Conservation (phyloP, 2,888 invertebrate species). For the Blastobasis lacticolella region DNA sequence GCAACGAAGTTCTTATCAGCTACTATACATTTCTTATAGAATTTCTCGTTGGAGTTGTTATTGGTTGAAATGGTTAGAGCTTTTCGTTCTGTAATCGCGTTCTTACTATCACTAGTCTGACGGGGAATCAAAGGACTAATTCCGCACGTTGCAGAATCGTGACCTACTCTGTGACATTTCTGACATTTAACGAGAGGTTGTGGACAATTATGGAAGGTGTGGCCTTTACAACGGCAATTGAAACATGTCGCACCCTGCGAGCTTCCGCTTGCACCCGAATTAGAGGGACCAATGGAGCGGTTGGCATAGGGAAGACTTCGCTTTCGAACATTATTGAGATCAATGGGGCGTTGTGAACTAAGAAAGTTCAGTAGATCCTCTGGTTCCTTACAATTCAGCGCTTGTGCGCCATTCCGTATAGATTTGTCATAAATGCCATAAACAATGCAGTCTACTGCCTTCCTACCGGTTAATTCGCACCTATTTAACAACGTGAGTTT, state of each 20-base stretch:
- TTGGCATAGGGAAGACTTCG: neutral
- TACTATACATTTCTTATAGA: slow-evolving; percentile 5
- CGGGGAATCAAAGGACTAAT: neutral
- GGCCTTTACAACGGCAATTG: slow-evolving; percentile 8
- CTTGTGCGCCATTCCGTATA: slow-evolving; percentile 12
- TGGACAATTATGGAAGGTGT: slow-evolving; percentile 5
- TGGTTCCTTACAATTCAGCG: slow-evolving; percentile 13
- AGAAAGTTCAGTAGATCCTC: slow-evolving; percentile 14
- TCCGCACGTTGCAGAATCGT: slow-evolving; percentile 3
- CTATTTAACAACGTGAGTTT: slow-evolving; percentile 12
- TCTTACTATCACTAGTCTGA: neutral
- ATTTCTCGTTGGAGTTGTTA: slow-evolving; percentile 9
- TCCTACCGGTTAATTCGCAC: slow-evolving; percentile 13
- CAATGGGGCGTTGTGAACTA: slow-evolving; percentile 2
- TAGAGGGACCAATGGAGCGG: neutral
- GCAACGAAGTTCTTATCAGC: slow-evolving; percentile 3
- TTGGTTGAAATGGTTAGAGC: slow-evolving; percentile 1
- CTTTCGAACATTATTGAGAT: neutral
- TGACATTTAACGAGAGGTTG: slow-evolving; percentile 5
- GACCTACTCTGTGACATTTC: slow-evolving; percentile 8
- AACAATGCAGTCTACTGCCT: slow-evolving; percentile 19
- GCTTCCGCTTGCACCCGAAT: neutral
- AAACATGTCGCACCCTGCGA: slow-evolving; percentile 2
- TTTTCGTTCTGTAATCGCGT: slow-evolving; percentile 1
- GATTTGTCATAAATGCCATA: slow-evolving; percentile 14